Base-by-base conservation (phyloP, 2,888 invertebrate genomes). In the Platycnemis pennipes region DNA sequence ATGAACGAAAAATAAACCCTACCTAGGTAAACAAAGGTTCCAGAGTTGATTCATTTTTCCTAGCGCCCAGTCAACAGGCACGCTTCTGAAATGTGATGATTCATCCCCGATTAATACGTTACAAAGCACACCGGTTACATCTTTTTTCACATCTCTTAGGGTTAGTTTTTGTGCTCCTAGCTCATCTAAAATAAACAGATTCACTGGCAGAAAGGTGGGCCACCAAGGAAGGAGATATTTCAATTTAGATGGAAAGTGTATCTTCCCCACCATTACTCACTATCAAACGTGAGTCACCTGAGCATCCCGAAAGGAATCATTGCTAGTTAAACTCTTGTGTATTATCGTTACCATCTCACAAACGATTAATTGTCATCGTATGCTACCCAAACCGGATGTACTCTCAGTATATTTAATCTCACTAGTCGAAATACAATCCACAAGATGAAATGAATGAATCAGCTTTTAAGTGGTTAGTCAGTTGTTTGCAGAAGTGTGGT, bases 51-150 rank as follows among this genome's bases (percentile, higher is more conserved):
- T 26, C 63, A 69, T n/a, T n/a, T 26, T 69, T 37, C 11, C 8
- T 37, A 11, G 42, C 19, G 44, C 0, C 19, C 8, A 63, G 11
- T 26, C 26, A 26, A 26, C 26, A 16, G n/a, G 69, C 26, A 44
- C 22, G n/a, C 63, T 26, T 7, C 7, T 26, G 19, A 37, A 69
- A 63, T 91, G 13, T 91, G 91, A 91, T 91, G 91, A 91, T 69
- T 91, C 91, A 91, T 45, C 42, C 44, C 42, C 44, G 63, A 91
- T 91, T 56, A 87, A 44, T 63, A 77, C 77, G 91, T 63, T 44
- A 56, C 42, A 42, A 42, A 63, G 1, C 63, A 44, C 26, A 42
- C 44, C 8, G 69, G 26, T n/a, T n/a, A 63, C 45, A 87, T 91
- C 42, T 44, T 45, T 44, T 13, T 42, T 26, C 44, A 26, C 42